phyloP scores from a whole-genome alignment of 1,140 invertebrate genomes.

The Octopus sinensis region DNA sequence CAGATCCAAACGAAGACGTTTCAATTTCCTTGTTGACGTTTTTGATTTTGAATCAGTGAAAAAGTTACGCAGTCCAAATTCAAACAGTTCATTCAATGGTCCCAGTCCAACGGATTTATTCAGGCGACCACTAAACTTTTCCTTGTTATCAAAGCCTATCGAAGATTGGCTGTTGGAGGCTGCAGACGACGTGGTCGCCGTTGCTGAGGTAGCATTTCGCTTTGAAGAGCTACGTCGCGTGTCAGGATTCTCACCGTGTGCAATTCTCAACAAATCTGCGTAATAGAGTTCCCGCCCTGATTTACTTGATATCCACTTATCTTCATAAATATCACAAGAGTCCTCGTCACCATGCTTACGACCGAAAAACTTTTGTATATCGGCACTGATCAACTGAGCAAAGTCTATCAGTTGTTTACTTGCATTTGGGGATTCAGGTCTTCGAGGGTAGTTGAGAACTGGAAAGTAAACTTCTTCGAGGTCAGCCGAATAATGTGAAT shows the following conservation, averaged over 20 bases:
- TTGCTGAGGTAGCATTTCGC: conserved; percentile 20
- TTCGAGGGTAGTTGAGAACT: conserved; percentile 20
- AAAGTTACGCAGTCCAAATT: conserved; percentile 39
- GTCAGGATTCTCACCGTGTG: conserved; percentile 40
- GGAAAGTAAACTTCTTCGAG: conserved; percentile 24
- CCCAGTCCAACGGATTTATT: conserved; percentile 42
- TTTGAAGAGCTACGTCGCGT: conserved; percentile 6
- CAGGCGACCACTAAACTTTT: conserved; percentile 38
- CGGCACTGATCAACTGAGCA: conserved; percentile 47
- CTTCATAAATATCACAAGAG: conserved; percentile 50
- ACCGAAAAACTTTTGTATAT: conserved; percentile 52
- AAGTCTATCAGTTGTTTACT: conserved; percentile 47
- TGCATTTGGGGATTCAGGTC: conserved; percentile 33
- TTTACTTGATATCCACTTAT: conserved; percentile 48
- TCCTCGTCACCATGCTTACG: conserved; percentile 48
- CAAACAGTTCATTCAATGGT: conserved; percentile 46
- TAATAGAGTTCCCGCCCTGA: conserved; percentile 51
- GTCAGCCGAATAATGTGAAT: conserved; percentile 47
- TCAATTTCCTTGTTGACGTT: conserved; percentile 30
- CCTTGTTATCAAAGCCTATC: conserved; percentile 29
- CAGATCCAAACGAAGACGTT: conserved; percentile 31
- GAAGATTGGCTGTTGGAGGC: background rate
- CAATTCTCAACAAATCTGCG: conserved; percentile 47
- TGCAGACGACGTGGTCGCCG: conserved; percentile 12
- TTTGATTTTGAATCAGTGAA: conserved; percentile 34